These are phyloP conservation scores for Torymus tubicola DNA, from an alignment of 2,888 invertebrate genomes.

Conservation along the genomic window DNA sequence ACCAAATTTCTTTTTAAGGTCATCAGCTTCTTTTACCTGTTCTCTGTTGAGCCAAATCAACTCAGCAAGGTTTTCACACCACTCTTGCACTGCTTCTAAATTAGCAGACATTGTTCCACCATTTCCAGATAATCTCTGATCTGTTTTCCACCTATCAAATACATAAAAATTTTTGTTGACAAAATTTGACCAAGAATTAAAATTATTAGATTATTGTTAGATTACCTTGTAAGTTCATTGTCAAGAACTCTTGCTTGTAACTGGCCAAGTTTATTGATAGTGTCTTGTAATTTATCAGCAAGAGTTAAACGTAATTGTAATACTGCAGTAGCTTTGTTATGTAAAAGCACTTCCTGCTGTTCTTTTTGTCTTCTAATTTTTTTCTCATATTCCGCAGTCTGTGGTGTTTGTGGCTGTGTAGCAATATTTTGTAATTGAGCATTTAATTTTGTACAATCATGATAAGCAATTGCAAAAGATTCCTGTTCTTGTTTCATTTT, in stretches of 20 bases:
- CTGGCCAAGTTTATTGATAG: conserved; percentile 82
- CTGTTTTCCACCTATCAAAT: conserved; percentile 88
- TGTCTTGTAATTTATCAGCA: conserved; percentile 87
- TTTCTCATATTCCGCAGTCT: conserved; percentile 81
- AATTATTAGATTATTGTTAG: background rate
- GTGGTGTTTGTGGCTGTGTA: conserved; percentile 79
- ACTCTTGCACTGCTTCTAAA: conserved; percentile 93
- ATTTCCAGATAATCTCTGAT: conserved; percentile 95
- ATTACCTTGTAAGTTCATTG: conserved; percentile 87
- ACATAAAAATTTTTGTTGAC: background rate
- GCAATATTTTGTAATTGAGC: conserved; percentile 83
- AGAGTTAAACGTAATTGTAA: conserved; percentile 83
- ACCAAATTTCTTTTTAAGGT: conserved; percentile 81
- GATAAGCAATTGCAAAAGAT: conserved; percentile 90
- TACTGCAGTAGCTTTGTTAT: conserved; percentile 80
- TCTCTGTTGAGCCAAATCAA: conserved; percentile 91
- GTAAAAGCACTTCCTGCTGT: conserved; percentile 83
- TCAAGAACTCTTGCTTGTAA: conserved; percentile 90
- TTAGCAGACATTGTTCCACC: conserved; percentile 91
- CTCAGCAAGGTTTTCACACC: conserved; percentile 92
- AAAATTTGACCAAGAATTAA: background rate
- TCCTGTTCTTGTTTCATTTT: conserved; percentile 90
- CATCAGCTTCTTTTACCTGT: conserved; percentile 86
- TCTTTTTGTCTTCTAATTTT: conserved; percentile 85
- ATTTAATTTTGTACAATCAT: conserved; percentile 88